These are phyloP conservation scores for Drosophila sordidula DNA, from an alignment of 2,888 invertebrate genomes.

Conservation along the genomic window DNA sequence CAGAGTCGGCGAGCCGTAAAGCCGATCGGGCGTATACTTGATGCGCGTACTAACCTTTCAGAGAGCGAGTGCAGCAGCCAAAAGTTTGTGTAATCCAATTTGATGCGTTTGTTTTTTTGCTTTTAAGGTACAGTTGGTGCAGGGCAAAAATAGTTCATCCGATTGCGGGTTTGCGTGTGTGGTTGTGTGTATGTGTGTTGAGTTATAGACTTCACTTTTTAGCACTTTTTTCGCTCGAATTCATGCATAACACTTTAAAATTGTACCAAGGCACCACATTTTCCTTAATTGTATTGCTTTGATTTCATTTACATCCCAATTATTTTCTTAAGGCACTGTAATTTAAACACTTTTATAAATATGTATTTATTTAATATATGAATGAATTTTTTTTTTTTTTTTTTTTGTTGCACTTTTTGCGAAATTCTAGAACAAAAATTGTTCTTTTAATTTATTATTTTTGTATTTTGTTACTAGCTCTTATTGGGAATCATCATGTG, in stretches of 20 bases:
- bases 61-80: slow-evolving; percentile 71
- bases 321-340: slow-evolving; percentile 49
- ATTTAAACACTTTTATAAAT: slow-evolving; percentile 50
- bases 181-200: background rate
- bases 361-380: slow-evolving; percentile 13
- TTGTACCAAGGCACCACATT: slow-evolving; percentile 67
- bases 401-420: slow-evolving; percentile 37
- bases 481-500: slow-evolving; percentile 36
- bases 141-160: slow-evolving; percentile 31
- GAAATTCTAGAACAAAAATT: slow-evolving; percentile 52
- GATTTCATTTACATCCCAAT: slow-evolving; percentile 26
- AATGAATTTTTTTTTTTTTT: slow-evolving; percentile 10
- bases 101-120: slow-evolving; percentile 50
- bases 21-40: slow-evolving; percentile 26
- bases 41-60: slow-evolving; percentile 69
- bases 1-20: background rate
- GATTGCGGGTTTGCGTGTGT: slow-evolving; percentile 1
- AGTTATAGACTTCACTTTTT: slow-evolving; percentile 15
- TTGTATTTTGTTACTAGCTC: slow-evolving; percentile 49
- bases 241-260: slow-evolving; percentile 57
- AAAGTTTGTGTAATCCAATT: slow-evolving; percentile 76
- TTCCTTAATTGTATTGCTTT: slow-evolving; percentile 36
- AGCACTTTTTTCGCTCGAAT: slow-evolving; percentile 32
- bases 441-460: slow-evolving; percentile 33
- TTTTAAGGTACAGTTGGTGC: slow-evolving; percentile 38